Conservation (phyloP, 2,797 vertebrate genomes). For the Allenopithecus nigroviridis region DNA sequence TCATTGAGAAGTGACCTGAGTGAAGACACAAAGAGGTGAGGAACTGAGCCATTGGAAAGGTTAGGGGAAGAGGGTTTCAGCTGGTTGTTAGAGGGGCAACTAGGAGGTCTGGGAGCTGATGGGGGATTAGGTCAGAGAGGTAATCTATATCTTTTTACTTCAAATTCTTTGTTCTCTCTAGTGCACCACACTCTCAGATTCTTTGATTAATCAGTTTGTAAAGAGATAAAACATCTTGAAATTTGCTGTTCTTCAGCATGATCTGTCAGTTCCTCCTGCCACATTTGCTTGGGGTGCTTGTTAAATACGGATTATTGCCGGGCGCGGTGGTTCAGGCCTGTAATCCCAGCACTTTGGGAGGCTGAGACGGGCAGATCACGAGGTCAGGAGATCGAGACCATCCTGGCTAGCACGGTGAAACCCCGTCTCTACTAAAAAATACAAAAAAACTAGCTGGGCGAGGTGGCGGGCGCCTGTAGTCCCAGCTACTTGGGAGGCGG, state of each 20-base stretch:
- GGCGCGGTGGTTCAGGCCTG: too few species aligned
- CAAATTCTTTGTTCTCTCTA: conserved; percentile 47
- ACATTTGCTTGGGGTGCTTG: background rate
- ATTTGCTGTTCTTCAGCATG: conserved; percentile 33
- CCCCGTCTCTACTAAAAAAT: too few species aligned
- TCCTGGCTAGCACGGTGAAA: too few species aligned
- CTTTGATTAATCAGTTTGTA: conserved; percentile 58
- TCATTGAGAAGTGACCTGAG: background rate
- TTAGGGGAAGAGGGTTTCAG: background rate
- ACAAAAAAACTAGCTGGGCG: too few species aligned
- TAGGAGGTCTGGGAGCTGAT: background rate
- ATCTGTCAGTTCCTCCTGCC: conserved; percentile 48
- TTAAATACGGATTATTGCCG: conserved; percentile 11
- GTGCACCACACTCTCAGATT: background rate
- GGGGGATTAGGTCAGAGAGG: background rate
- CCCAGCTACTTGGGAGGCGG: too few species aligned
- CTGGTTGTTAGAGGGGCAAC: background rate
- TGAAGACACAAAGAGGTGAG: background rate
- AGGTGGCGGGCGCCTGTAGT: too few species aligned
- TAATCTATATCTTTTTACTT: conserved; percentile 11
- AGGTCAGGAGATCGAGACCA: too few species aligned
- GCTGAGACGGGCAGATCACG: too few species aligned
- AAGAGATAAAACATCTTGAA: conserved; percentile 34
- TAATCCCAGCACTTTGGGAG: too few species aligned
- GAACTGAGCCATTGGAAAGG: background rate